Evolutionary conservation across 2,888 invertebrate species (phyloP).

Genomic region (Pemphredon lugubris): DNA sequence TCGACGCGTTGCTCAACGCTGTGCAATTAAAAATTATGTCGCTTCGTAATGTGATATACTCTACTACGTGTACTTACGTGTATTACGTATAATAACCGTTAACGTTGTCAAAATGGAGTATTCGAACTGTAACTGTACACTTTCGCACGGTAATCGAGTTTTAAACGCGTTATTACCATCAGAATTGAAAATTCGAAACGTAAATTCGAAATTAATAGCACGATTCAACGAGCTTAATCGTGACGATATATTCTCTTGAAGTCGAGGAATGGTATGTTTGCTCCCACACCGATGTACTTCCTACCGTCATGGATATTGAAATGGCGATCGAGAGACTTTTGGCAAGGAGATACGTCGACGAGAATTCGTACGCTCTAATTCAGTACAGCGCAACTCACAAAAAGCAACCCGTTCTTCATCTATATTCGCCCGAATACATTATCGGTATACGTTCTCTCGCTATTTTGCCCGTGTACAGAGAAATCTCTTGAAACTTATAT

Average conservation of each 20-base stretch:
- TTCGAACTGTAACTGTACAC: too few relatives aligned
- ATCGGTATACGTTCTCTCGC: constrained; percentile 72
- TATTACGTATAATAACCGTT: too few relatives aligned
- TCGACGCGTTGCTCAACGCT: too few relatives aligned
- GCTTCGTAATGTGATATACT: too few relatives aligned
- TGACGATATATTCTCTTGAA: constrained; percentile 11
- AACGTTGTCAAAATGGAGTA: too few relatives aligned
- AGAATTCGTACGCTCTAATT: constrained; percentile 77
- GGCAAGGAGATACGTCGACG: constrained; percentile 81
- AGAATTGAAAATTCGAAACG: too few relatives aligned
- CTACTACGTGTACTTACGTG: too few relatives aligned
- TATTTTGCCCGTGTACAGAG: background rate
- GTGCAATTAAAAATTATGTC: too few relatives aligned
- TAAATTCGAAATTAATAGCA: too few relatives aligned
- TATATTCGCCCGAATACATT: constrained; percentile 80
- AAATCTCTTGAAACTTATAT: background rate
- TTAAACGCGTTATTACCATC: too few relatives aligned
- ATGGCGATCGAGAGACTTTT: constrained; percentile 84
- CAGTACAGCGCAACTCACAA: constrained; percentile 69
- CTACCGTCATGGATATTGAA: constrained; percentile 84
- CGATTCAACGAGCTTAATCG: background rate
- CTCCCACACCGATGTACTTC: constrained; percentile 81
- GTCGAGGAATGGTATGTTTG: constrained; percentile 76
- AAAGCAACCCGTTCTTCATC: constrained; percentile 81
- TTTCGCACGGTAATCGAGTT: too few relatives aligned